A percentile compares a stretch with the other conserved stretches of the same genome.
Conservation (phyloP, 2,113 vertebrate species). For the Xerus inauris region DNA sequence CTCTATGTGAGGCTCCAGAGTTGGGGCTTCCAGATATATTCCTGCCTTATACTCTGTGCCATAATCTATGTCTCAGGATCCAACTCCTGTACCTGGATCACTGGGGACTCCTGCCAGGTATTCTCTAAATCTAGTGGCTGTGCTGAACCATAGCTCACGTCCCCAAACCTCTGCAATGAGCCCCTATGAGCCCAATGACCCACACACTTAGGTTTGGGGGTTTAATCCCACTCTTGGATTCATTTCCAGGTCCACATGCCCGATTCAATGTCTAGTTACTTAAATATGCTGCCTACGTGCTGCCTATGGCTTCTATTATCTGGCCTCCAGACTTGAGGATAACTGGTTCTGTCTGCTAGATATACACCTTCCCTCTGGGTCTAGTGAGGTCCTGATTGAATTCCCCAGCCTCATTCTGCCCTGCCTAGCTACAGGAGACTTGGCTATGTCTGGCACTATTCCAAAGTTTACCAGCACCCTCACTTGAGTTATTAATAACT, state of each 20-base stretch:
- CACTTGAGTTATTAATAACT: not conserved
- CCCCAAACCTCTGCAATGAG: not conserved
- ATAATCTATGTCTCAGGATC: not conserved
- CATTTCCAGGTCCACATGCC: not conserved
- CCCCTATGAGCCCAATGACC: not conserved
- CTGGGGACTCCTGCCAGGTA: not conserved
- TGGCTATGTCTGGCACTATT: not conserved
- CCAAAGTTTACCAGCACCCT: not conserved
- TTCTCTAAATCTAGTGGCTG: not conserved
- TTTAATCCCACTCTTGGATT: not conserved
- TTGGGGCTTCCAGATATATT: not conserved
- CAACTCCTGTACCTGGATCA: not conserved
- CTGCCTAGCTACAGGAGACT: not conserved
- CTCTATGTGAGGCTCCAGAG: not conserved
- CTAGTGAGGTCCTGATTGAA: not conserved
- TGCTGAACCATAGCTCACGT: not conserved
- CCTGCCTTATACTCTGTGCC: not conserved
- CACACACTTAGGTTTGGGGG: not conserved
- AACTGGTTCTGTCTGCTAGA: not conserved
- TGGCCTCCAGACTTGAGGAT: not conserved
- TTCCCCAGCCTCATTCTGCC: not conserved
- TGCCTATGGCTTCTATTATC: not conserved
- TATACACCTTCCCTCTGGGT: not conserved
- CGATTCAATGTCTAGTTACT: not conserved
- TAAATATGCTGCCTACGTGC: not conserved